Evolutionary conservation across 2,797 vertebrate species (phyloP).

Genomic region (Phrynocephalus forsythii): DNA sequence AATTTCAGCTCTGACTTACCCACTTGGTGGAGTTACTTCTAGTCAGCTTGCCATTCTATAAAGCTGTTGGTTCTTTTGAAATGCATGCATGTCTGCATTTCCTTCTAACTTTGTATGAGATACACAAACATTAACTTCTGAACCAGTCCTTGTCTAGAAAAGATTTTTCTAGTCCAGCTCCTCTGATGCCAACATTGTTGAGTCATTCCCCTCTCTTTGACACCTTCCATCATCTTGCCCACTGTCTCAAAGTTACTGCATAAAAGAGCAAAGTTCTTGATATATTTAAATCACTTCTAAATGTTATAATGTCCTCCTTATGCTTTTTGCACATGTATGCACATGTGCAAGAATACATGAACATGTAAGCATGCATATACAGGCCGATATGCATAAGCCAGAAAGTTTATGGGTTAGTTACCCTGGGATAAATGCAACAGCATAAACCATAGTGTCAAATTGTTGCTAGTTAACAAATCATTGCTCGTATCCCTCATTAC

Average conservation of each 20-base stretch:
- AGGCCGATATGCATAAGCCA: no score
- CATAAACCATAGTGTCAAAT: no score
- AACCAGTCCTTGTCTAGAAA: not conserved
- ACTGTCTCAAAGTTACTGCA: not conserved
- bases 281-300: no score
- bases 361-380: not conserved
- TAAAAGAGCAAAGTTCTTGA: constrained; percentile 12
- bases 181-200: not conserved
- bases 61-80: not conserved
- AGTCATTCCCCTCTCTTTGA: not conserved
- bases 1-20: not conserved
- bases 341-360: not conserved
- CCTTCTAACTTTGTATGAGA: no score
- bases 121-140: not conserved
- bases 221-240: not conserved
- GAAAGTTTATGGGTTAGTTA: no score
- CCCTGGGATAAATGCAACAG: no score
- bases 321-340: not conserved
- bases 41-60: not conserved
- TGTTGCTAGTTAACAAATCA: no score
- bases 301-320: no score
- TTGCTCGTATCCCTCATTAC: no score
- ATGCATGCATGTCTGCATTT: no score
- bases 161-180: not conserved
- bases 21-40: not conserved